These are phyloP conservation scores for Dreissena rostriformis DNA, from an alignment of 1,140 invertebrate species.

Conservation along the genomic window DNA sequence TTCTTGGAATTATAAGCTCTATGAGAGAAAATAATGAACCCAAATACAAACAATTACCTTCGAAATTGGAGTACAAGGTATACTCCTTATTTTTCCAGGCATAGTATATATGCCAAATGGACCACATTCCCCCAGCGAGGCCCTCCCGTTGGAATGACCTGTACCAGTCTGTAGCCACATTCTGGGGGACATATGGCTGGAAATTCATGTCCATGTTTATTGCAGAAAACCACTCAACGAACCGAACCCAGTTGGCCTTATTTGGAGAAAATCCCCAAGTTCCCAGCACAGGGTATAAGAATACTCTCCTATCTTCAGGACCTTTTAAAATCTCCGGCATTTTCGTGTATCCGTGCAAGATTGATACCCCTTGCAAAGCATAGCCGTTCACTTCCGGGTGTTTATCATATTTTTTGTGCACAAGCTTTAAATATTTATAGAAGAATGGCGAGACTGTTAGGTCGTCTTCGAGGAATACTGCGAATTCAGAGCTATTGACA, in stretches of 20 bases:
- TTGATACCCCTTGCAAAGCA: constrained; percentile 57
- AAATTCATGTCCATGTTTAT: constrained; percentile 35
- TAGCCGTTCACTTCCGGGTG: constrained; percentile 61
- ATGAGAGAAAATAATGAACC: not conserved
- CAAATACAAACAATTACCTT: constrained; percentile 27
- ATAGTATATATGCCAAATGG: constrained; percentile 72
- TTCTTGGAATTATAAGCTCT: not conserved
- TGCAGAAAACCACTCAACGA: constrained; percentile 62
- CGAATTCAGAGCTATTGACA: constrained; percentile 63
- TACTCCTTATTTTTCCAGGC: constrained; percentile 55
- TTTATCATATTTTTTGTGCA: constrained; percentile 67
- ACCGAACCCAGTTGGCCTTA: constrained; percentile 59
- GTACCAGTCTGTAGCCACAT: constrained; percentile 59
- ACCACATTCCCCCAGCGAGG: constrained; percentile 62
- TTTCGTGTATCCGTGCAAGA: constrained; percentile 47
- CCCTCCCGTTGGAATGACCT: constrained; percentile 28
- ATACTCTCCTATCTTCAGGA: constrained; percentile 48
- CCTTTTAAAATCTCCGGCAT: not conserved
- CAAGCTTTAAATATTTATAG: constrained; percentile 65
- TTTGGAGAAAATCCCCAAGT: constrained; percentile 71
- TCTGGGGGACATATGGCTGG: constrained; percentile 59
- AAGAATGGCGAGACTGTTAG: constrained; percentile 65
- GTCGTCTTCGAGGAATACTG: constrained; percentile 70
- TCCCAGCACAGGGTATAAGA: constrained; percentile 64
- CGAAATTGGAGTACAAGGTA: constrained; percentile 48